Conservation (phyloP, 1,140 invertebrate species). For the Drosophila triauraria region DNA sequence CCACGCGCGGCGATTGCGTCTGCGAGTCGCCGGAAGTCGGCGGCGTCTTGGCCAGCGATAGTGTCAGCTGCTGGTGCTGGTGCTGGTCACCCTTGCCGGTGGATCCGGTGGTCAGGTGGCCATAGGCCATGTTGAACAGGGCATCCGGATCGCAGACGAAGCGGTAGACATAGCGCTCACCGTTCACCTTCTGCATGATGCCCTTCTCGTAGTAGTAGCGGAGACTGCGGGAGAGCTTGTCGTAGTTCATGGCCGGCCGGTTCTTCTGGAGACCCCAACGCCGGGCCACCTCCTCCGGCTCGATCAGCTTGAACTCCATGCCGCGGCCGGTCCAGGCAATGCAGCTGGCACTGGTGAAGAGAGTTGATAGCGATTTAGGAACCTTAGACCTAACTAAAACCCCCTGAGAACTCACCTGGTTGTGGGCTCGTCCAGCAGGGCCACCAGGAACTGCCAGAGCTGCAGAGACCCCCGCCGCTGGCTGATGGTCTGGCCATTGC, state of each 20-base stretch:
- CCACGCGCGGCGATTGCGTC: slow-evolving; percentile 60
- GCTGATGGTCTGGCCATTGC: slow-evolving; percentile 68
- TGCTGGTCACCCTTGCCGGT: slow-evolving; percentile 65
- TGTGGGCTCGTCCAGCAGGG: slow-evolving; percentile 93
- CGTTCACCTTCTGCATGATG: slow-evolving; percentile 99
- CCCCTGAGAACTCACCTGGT: slow-evolving; percentile 71
- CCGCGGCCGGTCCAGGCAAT: slow-evolving; percentile 98
- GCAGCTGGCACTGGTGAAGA: slow-evolving; percentile 90
- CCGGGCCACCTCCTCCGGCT: slow-evolving; percentile 96
- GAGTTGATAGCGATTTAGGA: too few species aligned
- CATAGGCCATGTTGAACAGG: slow-evolving; percentile 93
- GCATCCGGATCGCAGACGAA: slow-evolving; percentile 98
- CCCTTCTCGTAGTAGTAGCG: slow-evolving; percentile 99
- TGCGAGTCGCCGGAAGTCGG: slow-evolving; percentile 46
- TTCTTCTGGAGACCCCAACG: slow-evolving; percentile 95
- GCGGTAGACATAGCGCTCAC: slow-evolving; percentile 97
- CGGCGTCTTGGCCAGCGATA: slow-evolving; percentile 62
- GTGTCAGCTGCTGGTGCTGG: slow-evolving; percentile 69
- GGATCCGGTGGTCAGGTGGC: slow-evolving; percentile 58
- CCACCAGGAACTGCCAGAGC: slow-evolving; percentile 97
- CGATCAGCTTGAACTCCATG: slow-evolving; percentile 97
- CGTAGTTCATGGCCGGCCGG: slow-evolving; percentile 98
- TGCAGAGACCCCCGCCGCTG: slow-evolving; percentile 93
- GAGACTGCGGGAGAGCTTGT: slow-evolving; percentile 96
- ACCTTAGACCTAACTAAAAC: not conserved